Conservation (phyloP, 2,113 vertebrate genomes). For the Puffinus mauretanicus region DNA sequence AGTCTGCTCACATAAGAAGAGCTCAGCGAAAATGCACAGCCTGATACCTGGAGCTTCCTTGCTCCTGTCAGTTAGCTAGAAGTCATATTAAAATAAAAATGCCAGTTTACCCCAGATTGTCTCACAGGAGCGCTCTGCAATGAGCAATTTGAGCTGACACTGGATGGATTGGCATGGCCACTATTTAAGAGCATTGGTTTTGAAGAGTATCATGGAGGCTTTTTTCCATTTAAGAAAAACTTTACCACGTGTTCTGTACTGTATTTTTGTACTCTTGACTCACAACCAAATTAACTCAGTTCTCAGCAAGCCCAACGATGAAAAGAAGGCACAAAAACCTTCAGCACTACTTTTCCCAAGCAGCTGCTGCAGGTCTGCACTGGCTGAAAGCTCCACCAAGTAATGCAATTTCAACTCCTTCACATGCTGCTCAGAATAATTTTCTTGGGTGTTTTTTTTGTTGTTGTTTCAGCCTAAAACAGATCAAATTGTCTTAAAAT, state of each 20-base stretch:
- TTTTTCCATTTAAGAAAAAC: background rate
- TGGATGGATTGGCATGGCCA: rapidly evolving
- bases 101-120: background rate
- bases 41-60: background rate
- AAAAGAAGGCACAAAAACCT: background rate
- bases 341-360: background rate
- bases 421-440: background rate
- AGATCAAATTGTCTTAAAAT: background rate
- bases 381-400: background rate
- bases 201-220: background rate
- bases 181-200: background rate
- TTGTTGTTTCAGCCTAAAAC: background rate
- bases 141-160: background rate
- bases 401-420: background rate
- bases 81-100: background rate
- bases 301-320: background rate
- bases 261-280: background rate
- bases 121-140: rapidly evolving
- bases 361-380: background rate
- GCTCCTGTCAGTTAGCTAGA: background rate
- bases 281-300: background rate
- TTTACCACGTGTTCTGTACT: background rate
- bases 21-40: rapidly evolving
- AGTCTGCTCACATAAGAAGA: background rate
- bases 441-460: background rate